Percentiles rank a stretch among this genome's conserved stretches.
Conservation (phyloP, 1,140 invertebrate species). For the Diorhabda elongata region DNA sequence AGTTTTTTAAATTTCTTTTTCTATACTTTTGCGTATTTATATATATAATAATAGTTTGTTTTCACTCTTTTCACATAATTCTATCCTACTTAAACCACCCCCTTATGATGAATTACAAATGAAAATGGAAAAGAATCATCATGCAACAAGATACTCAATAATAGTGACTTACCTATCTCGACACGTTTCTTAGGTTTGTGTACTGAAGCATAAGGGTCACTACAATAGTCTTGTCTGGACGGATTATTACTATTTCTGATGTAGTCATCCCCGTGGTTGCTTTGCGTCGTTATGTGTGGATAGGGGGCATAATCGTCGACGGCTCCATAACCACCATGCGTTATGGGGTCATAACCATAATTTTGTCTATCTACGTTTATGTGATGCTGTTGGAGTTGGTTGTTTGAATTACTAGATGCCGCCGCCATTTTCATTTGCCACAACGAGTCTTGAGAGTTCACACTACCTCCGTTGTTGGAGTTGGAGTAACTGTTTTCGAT, state of each 20-base stretch:
- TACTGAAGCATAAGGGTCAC: slow-evolving; percentile 78
- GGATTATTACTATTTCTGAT: slow-evolving; percentile 71
- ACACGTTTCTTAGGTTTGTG: slow-evolving; percentile 81
- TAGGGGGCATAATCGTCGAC: slow-evolving; percentile 83
- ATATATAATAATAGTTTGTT: too few relatives aligned
- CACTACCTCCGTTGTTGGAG: slow-evolving; percentile 86
- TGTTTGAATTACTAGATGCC: slow-evolving; percentile 57
- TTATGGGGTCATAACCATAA: slow-evolving; percentile 71
- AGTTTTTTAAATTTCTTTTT: too few relatives aligned
- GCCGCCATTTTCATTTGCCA: slow-evolving; percentile 89
- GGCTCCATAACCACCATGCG: slow-evolving; percentile 74
- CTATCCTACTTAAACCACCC: too few relatives aligned
- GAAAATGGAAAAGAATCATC: too few relatives aligned
- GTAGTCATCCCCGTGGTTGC: slow-evolving; percentile 61
- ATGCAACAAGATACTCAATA: too few relatives aligned
- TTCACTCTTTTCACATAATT: too few relatives aligned
- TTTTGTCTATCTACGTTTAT: slow-evolving; percentile 59
- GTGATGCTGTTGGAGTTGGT: slow-evolving; percentile 52
- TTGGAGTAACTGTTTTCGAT: slow-evolving; percentile 89
- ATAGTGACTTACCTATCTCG: slow-evolving; percentile 48
- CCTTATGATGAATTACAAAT: too few relatives aligned
- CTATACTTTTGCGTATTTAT: too few relatives aligned
- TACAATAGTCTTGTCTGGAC: slow-evolving; percentile 78
- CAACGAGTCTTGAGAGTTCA: slow-evolving; percentile 90
- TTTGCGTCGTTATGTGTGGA: slow-evolving; percentile 67